A percentile compares a stretch with the other conserved stretches of the same genome.
Conservation (phyloP, 2,113 vertebrate species). For the human region DNA sequence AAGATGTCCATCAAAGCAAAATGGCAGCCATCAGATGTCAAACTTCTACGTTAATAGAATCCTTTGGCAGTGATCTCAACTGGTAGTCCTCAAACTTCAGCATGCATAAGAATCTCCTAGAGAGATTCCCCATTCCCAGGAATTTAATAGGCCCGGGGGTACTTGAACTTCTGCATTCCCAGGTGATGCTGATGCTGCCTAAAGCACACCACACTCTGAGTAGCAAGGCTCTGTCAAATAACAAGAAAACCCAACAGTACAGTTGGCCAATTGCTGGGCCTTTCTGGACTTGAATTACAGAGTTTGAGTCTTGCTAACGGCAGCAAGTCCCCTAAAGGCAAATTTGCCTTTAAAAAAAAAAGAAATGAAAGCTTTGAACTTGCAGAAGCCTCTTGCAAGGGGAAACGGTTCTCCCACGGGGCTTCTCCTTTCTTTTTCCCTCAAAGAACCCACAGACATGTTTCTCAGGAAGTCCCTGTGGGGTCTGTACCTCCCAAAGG, state of each 20-base stretch:
- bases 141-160: background rate
- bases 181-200: background rate
- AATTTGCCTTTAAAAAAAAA: background rate
- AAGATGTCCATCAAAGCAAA: background rate
- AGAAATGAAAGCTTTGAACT: background rate
- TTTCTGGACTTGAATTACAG: background rate
- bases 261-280: background rate
- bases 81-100: background rate
- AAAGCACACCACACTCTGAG: background rate
- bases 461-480: constrained; percentile 5
- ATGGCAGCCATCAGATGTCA: background rate
- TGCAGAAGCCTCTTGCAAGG: background rate
- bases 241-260: background rate
- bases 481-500: background rate
- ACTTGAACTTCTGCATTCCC: background rate
- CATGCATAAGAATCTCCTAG: background rate
- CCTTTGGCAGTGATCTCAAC: background rate
- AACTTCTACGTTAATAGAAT: background rate
- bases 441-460: background rate
- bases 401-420: background rate
- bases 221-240: background rate
- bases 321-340: background rate
- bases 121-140: background rate
- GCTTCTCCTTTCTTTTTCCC: background rate
- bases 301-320: background rate